These are phyloP conservation scores for Drosophila bifasciata DNA, from an alignment of 1,140 invertebrate species.

Conservation along the genomic window DNA sequence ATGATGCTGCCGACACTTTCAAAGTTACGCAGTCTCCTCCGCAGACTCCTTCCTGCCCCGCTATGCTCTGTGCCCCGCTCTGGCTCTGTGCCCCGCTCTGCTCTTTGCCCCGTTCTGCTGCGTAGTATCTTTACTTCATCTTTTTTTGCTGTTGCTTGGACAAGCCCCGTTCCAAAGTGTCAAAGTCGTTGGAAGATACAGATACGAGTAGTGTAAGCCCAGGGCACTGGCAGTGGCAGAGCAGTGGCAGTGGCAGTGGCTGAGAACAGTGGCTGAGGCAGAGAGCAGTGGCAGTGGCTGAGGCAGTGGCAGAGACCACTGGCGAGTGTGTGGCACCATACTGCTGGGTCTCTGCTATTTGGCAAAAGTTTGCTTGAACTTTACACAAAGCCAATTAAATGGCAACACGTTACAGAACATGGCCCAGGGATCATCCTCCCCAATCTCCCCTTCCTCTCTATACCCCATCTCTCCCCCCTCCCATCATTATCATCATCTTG, in stretches of 20 bases:
- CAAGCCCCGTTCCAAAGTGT: conserved; percentile 64
- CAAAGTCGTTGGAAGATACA: conserved; percentile 44
- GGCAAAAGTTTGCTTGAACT: conserved; percentile 60
- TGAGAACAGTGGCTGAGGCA: conserved; percentile 17
- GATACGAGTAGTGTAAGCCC: too few relatives aligned
- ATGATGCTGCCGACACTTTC: conserved; percentile 35
- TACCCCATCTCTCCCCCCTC: not conserved
- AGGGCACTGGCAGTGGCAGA: not conserved
- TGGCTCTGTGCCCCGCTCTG: not conserved
- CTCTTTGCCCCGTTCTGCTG: conserved; percentile 15
- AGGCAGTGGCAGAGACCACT: too few relatives aligned
- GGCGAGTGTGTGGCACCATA: conserved; percentile 34
- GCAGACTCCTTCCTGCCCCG: not conserved
- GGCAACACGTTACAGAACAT: conserved; percentile 71
- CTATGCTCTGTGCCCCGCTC: conserved; percentile 11
- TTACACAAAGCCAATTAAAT: conserved; percentile 75
- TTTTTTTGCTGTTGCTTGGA: conserved; percentile 15
- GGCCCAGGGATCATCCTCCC: conserved; percentile 51
- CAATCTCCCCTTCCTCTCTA: conserved; percentile 1
- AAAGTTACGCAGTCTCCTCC: conserved; percentile 68
- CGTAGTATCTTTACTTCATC: conserved; percentile 21
- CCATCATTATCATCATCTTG: conserved; percentile 22
- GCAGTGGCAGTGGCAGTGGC: conserved; percentile 1
- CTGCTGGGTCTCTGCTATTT: conserved; percentile 42
- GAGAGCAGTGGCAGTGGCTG: not conserved